These are phyloP conservation scores for Bombus pascuorum DNA, from an alignment of 1,140 invertebrate genomes.

Conservation along the genomic window DNA sequence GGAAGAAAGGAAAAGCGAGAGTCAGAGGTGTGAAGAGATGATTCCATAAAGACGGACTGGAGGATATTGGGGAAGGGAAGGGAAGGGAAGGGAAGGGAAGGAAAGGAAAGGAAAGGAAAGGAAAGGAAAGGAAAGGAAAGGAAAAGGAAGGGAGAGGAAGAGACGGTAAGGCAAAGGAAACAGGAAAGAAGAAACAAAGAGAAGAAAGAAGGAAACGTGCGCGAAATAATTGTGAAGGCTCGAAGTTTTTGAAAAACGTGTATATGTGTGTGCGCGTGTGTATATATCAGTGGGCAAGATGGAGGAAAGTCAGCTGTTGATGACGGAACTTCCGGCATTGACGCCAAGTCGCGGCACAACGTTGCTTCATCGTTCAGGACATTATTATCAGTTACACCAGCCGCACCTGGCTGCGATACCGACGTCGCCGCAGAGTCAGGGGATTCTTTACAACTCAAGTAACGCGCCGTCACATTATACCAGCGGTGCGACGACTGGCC, in stretches of 20 bases:
- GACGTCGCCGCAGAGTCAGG: conserved; percentile 56
- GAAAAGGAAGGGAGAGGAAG: neutral
- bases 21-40: neutral
- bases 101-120: neutral
- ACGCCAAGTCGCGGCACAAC: conserved; percentile 75
- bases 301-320: conserved; percentile 79
- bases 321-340: conserved; percentile 80
- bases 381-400: conserved; percentile 80
- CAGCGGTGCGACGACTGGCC: conserved; percentile 27
- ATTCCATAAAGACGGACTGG: neutral
- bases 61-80: neutral
- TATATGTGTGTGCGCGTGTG: conserved; percentile 38
- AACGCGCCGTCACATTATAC: conserved; percentile 73
- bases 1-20: neutral
- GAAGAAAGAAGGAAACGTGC: neutral
- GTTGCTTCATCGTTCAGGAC: conserved; percentile 78
- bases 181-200: neutral
- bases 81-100: neutral
- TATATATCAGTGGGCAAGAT: conserved; percentile 57
- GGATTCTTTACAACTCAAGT: conserved; percentile 55
- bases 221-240: neutral
- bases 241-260: conserved; percentile 12
- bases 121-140: neutral
- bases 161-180: neutral
- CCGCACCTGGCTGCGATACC: conserved; percentile 76